Base-by-base conservation (phyloP, 2,888 invertebrate genomes). In the Idaea biselata region DNA sequence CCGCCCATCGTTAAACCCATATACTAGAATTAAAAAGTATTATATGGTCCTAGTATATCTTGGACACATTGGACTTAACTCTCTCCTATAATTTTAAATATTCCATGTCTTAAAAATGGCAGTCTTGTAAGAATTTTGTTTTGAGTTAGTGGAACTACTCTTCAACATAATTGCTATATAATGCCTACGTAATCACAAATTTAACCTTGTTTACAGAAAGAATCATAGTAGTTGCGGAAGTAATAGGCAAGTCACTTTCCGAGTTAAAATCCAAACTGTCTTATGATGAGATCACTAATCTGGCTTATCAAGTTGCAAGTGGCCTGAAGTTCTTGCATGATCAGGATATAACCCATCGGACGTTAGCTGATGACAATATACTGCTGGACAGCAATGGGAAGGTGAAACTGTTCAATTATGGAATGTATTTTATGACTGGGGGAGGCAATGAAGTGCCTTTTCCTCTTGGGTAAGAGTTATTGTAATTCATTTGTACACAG, bases 341-440 rank as follows among this genome's bases (percentile, higher is more conserved):
- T 6, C 93, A 95, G 69, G 94, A 95, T 62, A 94, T 99, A 62
- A 95, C 96, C 1, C 96, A 97, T 79, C 94, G 97, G 70, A 97
- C 96, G 81, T 88, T 99, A 64, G 95, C 96, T 64, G 95, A 96
- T 60, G 96, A 97, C 74, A 97, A 97, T 85, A 95, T 99, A 73
- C 89, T 98, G 16, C 80, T 98, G 54, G 96, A 97, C 79, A 91
- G 91, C 58, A 90, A 94, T 78, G 95, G 95, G 55, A 93, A 95
- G 79, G 95, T 97, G 0, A 98, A 98, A 81, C 84, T 99, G 53
- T 97, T 97, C 75, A 97, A 98, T 86, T 99, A 97, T 93, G 99
- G 99, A n/a, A 88, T 99, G 73, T 97, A 96, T 86, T 95, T 96
- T 75, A 97, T 99, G 96, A 98, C 98, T 16, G 96, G 96, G 73